These are phyloP conservation scores for Macropodus opercularis DNA, from an alignment of 2,797 vertebrate species.

Conservation along the genomic window DNA sequence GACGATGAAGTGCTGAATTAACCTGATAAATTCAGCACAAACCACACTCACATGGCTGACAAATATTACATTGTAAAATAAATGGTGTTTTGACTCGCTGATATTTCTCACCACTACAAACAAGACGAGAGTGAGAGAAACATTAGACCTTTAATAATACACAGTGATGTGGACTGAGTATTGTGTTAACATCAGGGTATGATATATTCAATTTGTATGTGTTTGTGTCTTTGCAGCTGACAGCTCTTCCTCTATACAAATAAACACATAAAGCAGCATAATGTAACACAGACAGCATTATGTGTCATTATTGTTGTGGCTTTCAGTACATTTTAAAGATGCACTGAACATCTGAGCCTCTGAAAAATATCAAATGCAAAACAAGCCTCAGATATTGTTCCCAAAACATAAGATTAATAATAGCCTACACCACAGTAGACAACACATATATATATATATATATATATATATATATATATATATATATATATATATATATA, in stretches of 20 bases:
- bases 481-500: too few relatives aligned
- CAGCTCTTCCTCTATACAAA: neutral
- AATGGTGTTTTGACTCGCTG: neutral
- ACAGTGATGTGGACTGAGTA: neutral
- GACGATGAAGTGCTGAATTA: slow-evolving; percentile 2
- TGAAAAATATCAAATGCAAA: too few relatives aligned
- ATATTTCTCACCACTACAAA: neutral
- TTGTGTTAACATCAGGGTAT: neutral
- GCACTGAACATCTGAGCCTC: slow-evolving; percentile 21
- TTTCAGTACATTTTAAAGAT: neutral
- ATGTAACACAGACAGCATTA: neutral
- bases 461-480: too few relatives aligned
- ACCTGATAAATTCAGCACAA: neutral
- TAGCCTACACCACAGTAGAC: too few relatives aligned
- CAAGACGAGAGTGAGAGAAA: neutral
- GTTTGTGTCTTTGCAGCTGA: neutral
- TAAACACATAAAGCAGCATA: neutral
- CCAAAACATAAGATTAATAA: too few relatives aligned
- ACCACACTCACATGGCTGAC: neutral
- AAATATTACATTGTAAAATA: neutral
- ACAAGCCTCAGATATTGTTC: too few relatives aligned
- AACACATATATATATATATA: too few relatives aligned
- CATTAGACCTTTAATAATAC: neutral
- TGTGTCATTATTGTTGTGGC: slow-evolving; percentile 3
- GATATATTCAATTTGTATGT: neutral